Conservation (phyloP, 2,797 vertebrate species). For the Halcyon chelicuti region DNA sequence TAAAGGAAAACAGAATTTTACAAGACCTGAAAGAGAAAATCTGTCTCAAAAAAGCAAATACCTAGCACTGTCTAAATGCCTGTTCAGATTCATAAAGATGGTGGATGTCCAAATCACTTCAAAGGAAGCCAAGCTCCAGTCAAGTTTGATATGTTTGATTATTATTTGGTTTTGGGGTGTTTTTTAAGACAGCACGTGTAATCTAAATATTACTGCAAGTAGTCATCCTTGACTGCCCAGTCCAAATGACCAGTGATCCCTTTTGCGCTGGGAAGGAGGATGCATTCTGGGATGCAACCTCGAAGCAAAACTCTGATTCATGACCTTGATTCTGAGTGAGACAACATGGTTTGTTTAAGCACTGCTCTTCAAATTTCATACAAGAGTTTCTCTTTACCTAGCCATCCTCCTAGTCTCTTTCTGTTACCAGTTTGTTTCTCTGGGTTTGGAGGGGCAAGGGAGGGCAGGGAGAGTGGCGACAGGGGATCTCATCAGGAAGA, state of each 20-base stretch:
- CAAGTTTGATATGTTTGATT: not conserved
- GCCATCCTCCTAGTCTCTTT: not conserved
- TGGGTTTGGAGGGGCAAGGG: accelerated
- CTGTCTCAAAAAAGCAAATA: too few relatives aligned
- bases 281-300: not conserved
- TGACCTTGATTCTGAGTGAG: not conserved
- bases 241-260: not conserved
- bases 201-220: not conserved
- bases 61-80: too few relatives aligned
- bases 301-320: not conserved
- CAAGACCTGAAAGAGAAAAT: too few relatives aligned
- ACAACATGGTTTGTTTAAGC: not conserved
- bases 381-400: not conserved
- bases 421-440: not conserved
- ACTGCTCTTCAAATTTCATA: not conserved
- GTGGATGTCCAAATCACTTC: too few relatives aligned
- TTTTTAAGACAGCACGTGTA: not conserved
- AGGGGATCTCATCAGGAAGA: not conserved
- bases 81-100: too few relatives aligned
- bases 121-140: not conserved
- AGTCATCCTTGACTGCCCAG: not conserved
- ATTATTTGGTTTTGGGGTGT: not conserved
- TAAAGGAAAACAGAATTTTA: too few relatives aligned
- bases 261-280: not conserved
- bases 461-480: too few relatives aligned